Evolutionary conservation across 1,140 invertebrate genomes (phyloP), one percentile per base, ranked within the genome.

Genomic region (Drosophila bipectinata): DNA sequence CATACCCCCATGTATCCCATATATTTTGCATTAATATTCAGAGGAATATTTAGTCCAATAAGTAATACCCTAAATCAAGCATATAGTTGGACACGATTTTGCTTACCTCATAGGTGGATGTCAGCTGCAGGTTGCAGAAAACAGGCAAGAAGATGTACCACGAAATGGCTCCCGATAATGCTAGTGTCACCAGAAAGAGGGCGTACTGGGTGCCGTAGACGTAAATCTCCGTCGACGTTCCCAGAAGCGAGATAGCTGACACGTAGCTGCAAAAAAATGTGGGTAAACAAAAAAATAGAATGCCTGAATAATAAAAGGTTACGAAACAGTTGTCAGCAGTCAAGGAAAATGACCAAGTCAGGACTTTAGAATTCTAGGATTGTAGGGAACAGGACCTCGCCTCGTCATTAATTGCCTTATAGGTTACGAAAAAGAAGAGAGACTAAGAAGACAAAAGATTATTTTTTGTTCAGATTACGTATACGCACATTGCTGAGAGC

Each of bases 161-260:
- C 85, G 97, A 95, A 1, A 95, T 92, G 4, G 96, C 77, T 21
- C 94, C 94, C 72, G 95, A 95, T 10, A 96, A 81, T 26, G 95
- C 92, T 55, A 95, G 93, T 0, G 94, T 94, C n/a, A 94, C 91
- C 9, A 94, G 92, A 14, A 96, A 94, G 67, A 94, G 95, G 1
- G 94, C 92, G 72, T 96, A 97, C 77, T 96, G 95, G 0, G 94
- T 96, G 1, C 96, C 96, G 72, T 96, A 94, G 44, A 95, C 94
- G 87, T 98, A 98, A 60, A 97, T 94, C 92, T 98, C 97, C 0
- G 96, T 96, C 1, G 97, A 97, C 10, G 94, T 96, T 0, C 97
- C 97, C 53, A 96, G 91, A 1, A 96, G 85, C 0, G 95, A 95
- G 56, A 96, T 97, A 2, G 97, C 97, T 8, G 97, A 98, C 83